Base-by-base conservation (phyloP, 2,113 vertebrate species). In the Myrmophylax atrothorax region DNA sequence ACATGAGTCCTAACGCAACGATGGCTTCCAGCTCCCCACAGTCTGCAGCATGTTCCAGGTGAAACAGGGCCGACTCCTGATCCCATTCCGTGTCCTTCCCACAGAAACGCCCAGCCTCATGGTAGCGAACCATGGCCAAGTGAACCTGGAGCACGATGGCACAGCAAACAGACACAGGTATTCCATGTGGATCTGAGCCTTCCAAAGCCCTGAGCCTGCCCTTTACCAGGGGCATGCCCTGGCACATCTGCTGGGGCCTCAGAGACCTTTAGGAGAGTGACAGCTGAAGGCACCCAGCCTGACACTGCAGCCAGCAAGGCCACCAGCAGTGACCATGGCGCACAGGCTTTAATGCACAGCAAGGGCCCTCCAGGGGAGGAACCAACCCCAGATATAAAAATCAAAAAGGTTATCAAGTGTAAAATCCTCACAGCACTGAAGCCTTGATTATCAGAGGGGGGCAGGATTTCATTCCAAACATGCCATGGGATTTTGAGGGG, bases 11-110 rank as follows among this genome's bases (percentile, higher is more conserved):
- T 15, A 99, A 95, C 6, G 98, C 99, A 25, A 99, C 97, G 0
- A 99, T 99, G 97, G 99, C 99, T 93, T 99, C 99, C 97, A 99
- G 98, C 96, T 99, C 99, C 13, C 99, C 99, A 10, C 99, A 99
- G 97, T 98, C 97, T 2, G 99, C 99, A 0, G 99, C 99, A 0
- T 98, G 98, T 94, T 99, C 99, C 97, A 99, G 97, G 92, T 99
- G 99, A 93, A 99, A 99, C 90, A 99, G 73, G 5, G 99, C 99
- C 0, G 99, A 98, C 46, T 98, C 96, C 31, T 95, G 98, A 75
- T 99, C 99, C 99, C 99, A 99, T 1, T 97, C 98, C 91, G 98
- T 90, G 12, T 98, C 98, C 93, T 99, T 99, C 96, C 98, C 97
- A 18, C 99, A 99, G 98, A 99, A 99, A 28, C 99, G 99, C 2